Evolutionary conservation across 1,140 invertebrate genomes (phyloP).

Genomic region (Neodiprion virginianus): DNA sequence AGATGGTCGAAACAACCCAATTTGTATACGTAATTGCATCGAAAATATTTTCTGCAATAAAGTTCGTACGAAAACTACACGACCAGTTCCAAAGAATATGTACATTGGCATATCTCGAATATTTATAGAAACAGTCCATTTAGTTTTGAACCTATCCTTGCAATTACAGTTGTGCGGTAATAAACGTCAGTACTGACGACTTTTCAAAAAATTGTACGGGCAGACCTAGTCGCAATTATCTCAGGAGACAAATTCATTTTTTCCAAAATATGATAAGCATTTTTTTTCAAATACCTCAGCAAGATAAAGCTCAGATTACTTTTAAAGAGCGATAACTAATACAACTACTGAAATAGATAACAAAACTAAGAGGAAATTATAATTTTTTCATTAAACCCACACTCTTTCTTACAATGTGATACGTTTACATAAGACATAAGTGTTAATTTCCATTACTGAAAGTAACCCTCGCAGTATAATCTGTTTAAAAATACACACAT

Average conservation of each 20-base stretch:
- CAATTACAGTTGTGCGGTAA: too few species aligned
- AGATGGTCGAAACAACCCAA: not conserved
- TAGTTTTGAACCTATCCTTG: too few species aligned
- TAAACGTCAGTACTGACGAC: too few species aligned
- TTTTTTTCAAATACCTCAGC: slow-evolving; percentile 4
- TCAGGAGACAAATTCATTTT: not conserved
- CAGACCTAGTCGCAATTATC: not conserved
- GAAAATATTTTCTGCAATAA: not conserved
- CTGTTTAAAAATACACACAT: not conserved
- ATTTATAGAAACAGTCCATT: too few species aligned
- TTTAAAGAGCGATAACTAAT: not conserved
- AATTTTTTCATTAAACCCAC: not conserved
- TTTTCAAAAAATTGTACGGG: not conserved
- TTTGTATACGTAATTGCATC: not conserved
- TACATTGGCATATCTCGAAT: not conserved
- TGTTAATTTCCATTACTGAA: not conserved
- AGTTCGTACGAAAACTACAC: not conserved
- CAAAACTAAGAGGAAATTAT: not conserved
- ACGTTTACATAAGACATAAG: not conserved
- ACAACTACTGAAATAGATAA: slow-evolving; percentile 4
- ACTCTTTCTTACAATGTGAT: not conserved
- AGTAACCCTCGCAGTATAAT: not conserved
- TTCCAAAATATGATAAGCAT: not conserved
- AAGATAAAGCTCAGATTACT: slow-evolving; percentile 12
- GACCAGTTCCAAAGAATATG: not conserved